These are phyloP conservation scores for Dicyrtoma fusca DNA, from an alignment of 2,888 invertebrate species.

Conservation along the genomic window DNA sequence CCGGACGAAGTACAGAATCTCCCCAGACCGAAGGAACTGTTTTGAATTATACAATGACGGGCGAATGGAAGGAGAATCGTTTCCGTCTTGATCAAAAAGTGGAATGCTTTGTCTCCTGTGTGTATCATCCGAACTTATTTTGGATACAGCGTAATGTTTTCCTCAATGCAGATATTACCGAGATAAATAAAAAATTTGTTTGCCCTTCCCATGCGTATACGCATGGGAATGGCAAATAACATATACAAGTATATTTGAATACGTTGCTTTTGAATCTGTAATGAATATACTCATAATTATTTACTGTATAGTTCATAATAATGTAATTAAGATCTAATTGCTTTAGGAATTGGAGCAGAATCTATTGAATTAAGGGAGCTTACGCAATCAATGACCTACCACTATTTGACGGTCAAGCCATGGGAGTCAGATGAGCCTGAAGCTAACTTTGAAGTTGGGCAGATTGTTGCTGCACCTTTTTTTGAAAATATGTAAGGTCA, in stretches of 20 bases:
- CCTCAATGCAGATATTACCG: no score
- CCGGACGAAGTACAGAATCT: not conserved
- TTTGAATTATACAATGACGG: no score
- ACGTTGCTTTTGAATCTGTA: no score
- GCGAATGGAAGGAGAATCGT: no score
- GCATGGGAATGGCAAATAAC: no score
- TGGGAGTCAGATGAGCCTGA: conserved; percentile 50
- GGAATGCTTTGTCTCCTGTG: conserved; percentile 87
- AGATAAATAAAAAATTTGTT: no score
- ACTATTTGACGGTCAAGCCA: conserved; percentile 71
- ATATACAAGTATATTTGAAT: no score
- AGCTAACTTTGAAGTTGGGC: conserved; percentile 67
- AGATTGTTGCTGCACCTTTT: conserved; percentile 83
- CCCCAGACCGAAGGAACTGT: no score
- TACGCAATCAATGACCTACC: conserved; percentile 79
- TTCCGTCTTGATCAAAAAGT: conserved; percentile 65
- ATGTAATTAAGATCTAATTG: not conserved
- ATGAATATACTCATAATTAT: no score
- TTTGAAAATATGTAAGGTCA: conserved; percentile 65
- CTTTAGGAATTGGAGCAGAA: conserved; percentile 65
- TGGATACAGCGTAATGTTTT: conserved; percentile 74
- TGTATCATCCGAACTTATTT: conserved; percentile 78
- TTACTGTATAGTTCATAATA: no score
- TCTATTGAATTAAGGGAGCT: conserved; percentile 78
- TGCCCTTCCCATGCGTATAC: no score